These are phyloP conservation scores for Stratiomys singularior DNA, from an alignment of 2,888 invertebrate species.

Conservation along the genomic window DNA sequence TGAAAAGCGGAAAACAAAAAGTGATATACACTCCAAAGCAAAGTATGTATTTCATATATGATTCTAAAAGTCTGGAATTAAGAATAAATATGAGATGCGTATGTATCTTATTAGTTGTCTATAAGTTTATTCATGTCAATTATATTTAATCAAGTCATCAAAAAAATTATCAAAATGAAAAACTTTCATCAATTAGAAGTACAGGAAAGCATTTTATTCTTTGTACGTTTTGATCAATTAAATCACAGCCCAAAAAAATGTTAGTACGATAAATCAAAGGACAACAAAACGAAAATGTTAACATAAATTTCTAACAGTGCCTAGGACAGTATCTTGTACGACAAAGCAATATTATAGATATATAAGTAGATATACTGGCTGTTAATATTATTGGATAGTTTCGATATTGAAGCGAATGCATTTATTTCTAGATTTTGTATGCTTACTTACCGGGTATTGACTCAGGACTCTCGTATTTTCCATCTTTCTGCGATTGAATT, in stretches of 20 bases:
- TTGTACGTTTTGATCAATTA: not conserved
- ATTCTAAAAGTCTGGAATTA: conserved; percentile 20
- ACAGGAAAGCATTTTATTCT: conserved; percentile 10
- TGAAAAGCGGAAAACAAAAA: not conserved
- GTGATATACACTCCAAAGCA: not conserved
- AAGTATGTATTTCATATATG: not conserved
- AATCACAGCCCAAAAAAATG: conserved; percentile 43
- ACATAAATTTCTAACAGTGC: conserved; percentile 27
- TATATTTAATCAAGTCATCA: conserved; percentile 8
- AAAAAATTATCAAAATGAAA: not conserved
- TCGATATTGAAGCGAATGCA: conserved; percentile 22
- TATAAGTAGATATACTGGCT: conserved; percentile 17
- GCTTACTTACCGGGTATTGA: conserved; percentile 51
- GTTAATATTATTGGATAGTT: conserved; percentile 32
- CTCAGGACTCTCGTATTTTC: conserved; percentile 51
- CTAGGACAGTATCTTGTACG: conserved; percentile 36
- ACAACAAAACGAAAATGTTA: conserved; percentile 11
- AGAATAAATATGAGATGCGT: conserved; percentile 48
- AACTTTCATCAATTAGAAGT: not conserved
- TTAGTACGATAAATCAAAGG: not conserved
- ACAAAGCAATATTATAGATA: conserved; percentile 36
- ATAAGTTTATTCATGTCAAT: conserved; percentile 33
- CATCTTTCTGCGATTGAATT: conserved; percentile 48
- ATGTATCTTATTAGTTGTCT: conserved; percentile 46
- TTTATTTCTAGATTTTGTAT: not conserved